phyloP scores from a whole-genome alignment of 2,113 vertebrate genomes.

The Erythrocercus mccallii region DNA sequence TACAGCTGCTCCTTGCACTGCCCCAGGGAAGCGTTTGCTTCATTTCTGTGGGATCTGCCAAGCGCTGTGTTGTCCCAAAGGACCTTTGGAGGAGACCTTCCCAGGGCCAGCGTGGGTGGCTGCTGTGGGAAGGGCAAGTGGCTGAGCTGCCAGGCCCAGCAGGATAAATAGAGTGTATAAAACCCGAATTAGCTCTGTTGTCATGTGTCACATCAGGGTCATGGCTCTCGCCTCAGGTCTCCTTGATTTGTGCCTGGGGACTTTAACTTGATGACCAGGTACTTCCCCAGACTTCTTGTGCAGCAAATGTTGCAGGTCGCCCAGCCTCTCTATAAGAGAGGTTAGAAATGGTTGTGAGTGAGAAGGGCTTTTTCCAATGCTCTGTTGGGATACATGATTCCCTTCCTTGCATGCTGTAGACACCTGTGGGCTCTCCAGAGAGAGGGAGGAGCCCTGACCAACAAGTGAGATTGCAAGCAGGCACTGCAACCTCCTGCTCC shows the following conservation, averaged over 20 bases:
- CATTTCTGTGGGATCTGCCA: neutral
- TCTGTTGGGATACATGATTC: neutral
- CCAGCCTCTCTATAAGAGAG: neutral
- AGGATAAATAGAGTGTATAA: constrained; percentile 62
- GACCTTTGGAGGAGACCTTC: neutral
- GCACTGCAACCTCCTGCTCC: neutral
- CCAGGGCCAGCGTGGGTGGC: accelerated
- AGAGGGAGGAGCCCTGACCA: neutral
- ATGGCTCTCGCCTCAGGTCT: neutral
- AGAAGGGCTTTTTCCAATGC: neutral
- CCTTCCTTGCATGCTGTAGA: neutral
- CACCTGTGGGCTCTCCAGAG: neutral
- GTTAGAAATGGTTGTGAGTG: neutral
- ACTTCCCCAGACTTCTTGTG: neutral
- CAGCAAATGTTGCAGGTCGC: neutral
- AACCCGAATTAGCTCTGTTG: constrained; percentile 59
- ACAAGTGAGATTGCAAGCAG: neutral
- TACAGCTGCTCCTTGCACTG: accelerated
- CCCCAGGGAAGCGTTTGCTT: neutral
- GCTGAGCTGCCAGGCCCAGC: neutral
- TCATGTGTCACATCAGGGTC: constrained; percentile 55
- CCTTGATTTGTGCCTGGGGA: constrained; percentile 39
- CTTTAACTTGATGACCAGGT: constrained; percentile 27
- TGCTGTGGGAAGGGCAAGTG: neutral
- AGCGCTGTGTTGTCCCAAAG: neutral